Base-by-base conservation (phyloP, 2,113 vertebrate genomes). In the Mola mola region DNA sequence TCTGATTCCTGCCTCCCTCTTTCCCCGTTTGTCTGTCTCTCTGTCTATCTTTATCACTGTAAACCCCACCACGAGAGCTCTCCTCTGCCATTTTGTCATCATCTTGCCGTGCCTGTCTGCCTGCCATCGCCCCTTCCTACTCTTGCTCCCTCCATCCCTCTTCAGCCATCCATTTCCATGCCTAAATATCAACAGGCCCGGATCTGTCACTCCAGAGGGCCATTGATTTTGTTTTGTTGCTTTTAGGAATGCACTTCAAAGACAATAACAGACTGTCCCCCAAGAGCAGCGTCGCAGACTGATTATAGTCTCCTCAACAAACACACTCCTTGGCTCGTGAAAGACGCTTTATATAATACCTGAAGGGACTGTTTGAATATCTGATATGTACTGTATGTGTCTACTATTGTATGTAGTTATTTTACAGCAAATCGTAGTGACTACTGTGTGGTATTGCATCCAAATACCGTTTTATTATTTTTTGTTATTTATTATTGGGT, bases 241-340 rank as follows among this genome's bases (percentile, higher is more conserved):
- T 78, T 76, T 65, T 79, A 76, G 67, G 61, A 79, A 80, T 84
- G 74, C 67, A 83, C 79, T 88, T 86, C 76, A 87, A 89, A 90
- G 79, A 87, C 78, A 84, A 72, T 82, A 80, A 88, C 79, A 80
- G 59, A 76, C 72, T 66, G 75, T 79, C 79, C 87, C 82, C 76
- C 47, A 57, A 75, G 80, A 85, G 62, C 59, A 28, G 46, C 34
- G 25, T 53, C n/a, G 55, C 69, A 77, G 80, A 84, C 79, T 82
- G 76, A 78, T 83, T 83, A 82, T 55, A 78, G 72, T 62, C 59
- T 83, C 74, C 68, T 83, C 66, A 56, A 61, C 73, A 76, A 78
- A 83, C 72, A 72, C 66, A 55, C 62, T 74, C 50, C 31, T 33
- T 40, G 56, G 46, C 65, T 78, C 2, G 5, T 76, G 73, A 85